A percentile compares a stretch with the other conserved stretches of the same genome.
Evolutionary conservation across 2,113 vertebrate genomes (phyloP).

Genomic region (Malurus elegans): DNA sequence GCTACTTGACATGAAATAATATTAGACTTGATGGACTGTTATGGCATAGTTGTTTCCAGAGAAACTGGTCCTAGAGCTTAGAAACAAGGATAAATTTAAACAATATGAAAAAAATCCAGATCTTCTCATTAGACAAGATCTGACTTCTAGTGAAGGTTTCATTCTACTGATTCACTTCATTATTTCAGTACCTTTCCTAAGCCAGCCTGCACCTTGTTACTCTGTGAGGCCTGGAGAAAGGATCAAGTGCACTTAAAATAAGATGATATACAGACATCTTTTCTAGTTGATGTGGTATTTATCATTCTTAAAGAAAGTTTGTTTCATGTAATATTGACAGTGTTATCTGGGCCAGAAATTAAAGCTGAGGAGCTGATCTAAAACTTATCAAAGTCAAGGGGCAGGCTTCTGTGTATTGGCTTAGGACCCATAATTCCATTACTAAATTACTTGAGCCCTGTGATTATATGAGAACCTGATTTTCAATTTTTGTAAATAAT

Average conservation of each 20-base stretch:
- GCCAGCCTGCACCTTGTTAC: not conserved
- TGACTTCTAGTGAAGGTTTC: not conserved
- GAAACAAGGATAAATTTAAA: not conserved
- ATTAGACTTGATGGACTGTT: not conserved
- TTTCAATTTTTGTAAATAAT: not conserved
- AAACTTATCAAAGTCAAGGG: not conserved
- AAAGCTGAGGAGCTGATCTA: not conserved
- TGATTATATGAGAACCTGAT: not conserved
- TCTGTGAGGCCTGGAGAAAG: not conserved
- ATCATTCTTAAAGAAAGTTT: not conserved
- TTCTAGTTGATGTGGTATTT: not conserved
- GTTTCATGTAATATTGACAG: not conserved
- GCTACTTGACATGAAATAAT: not conserved
- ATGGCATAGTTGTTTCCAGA: not conserved
- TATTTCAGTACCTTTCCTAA: not conserved
- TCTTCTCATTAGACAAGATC: not conserved
- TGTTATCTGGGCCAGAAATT: not conserved
- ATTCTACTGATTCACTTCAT: not conserved
- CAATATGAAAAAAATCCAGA: not conserved
- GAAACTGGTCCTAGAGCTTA: not conserved
- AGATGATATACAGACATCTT: not conserved
- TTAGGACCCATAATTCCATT: not conserved
- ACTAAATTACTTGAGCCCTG: not conserved
- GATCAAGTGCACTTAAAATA: not conserved
- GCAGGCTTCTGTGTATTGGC: not conserved